phyloP scores from a whole-genome alignment of 1,140 invertebrate species.

The Diprion similis region DNA sequence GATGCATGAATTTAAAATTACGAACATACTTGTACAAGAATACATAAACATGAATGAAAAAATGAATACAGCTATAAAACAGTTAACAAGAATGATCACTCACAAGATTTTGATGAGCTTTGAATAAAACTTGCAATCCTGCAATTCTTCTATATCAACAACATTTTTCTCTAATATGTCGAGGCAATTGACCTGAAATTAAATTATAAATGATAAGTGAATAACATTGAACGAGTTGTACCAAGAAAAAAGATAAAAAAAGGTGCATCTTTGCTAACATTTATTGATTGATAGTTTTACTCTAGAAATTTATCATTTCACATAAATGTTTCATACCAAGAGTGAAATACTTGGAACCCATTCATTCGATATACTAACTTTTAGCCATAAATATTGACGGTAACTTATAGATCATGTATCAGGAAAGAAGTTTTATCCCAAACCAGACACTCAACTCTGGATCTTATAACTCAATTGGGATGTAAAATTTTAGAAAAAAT shows the following conservation, averaged over 20 bases:
- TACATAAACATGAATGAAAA: background rate
- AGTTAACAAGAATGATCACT: slow-evolving; percentile 19
- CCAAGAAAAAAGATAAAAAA: background rate
- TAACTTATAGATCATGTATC: too few relatives aligned
- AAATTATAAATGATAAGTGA: background rate
- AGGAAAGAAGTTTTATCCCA: too few relatives aligned
- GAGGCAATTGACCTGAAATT: background rate
- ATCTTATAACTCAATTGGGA: too few relatives aligned
- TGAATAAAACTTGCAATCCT: slow-evolving; percentile 36
- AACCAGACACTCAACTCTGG: too few relatives aligned
- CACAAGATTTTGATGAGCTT: slow-evolving; percentile 37
- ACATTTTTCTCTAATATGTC: background rate
- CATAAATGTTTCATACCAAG: background rate
- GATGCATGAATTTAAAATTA: background rate
- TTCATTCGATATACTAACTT: background rate
- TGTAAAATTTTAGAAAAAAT: too few relatives aligned
- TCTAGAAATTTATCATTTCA: background rate
- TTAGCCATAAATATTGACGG: background rate
- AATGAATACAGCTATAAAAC: background rate
- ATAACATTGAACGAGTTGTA: background rate
- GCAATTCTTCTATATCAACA: slow-evolving; percentile 29
- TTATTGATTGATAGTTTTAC: background rate
- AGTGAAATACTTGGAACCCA: background rate
- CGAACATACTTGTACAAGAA: background rate
- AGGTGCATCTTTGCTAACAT: background rate